Base-by-base conservation (phyloP, 2,888 invertebrate genomes). In the Microctonus aethiopoides region DNA sequence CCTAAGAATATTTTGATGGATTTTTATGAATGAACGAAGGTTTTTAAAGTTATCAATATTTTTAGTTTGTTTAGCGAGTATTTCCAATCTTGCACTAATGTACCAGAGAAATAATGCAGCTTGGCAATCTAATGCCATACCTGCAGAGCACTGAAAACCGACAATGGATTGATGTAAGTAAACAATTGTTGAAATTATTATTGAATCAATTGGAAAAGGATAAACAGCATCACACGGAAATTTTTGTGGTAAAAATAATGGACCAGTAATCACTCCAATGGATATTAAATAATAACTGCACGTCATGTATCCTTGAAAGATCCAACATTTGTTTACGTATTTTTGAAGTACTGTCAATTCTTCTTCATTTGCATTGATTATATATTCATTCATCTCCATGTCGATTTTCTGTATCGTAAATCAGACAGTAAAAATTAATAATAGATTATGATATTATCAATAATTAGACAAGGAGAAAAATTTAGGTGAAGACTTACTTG, bases 181-280 rank as follows among this genome's bases (percentile, higher is more conserved):
- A 13, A 76, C 52, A 5, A 75, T 51, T 51, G 70, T 72, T 26
- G 20, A 71, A 0, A 71, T 5, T 26, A 70, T 71, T 60, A 54
- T 60, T 24, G 67, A n/a, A 1, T 76, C 60, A 10, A 62, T 41
- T 0, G 73, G 0, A 73, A 78, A 78, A 13, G 78, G 83, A 71
- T 82, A 83, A 51, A 74, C 72, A 0, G 77, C 73, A 22, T 76
- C 71, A 0, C 76, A 74, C 6, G 83, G 83, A 20, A 83, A 74
- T 1, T 72, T 20, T 56, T 72, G 65, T 2, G 61, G 10, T n/a
- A 67, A 41, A n/a, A 74, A 9, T 10, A 77, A 29, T 32, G 79
- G 78, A 1, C 68, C 65, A 52, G 61, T 34, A 13, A 78, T 71
- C 10, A 76, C 68, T 1, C 65, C 9, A 2, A 69, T 10, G n/a